These are phyloP conservation scores for Drosophila ercepeae DNA, from an alignment of 1,140 invertebrate species.

Conservation along the genomic window DNA sequence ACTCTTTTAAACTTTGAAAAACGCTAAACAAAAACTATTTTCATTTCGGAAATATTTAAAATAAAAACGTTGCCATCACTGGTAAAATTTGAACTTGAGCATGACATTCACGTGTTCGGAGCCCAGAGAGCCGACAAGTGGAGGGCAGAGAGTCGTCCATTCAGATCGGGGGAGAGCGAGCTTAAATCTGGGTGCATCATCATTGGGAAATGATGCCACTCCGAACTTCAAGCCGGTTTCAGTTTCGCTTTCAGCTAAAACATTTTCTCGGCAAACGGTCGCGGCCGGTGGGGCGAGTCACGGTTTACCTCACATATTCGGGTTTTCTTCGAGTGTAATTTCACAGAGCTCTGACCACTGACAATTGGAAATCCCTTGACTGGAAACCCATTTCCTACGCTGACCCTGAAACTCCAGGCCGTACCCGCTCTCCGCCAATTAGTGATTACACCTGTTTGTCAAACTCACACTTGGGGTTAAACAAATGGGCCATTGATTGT, in stretches of 20 bases:
- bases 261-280: slow-evolving; percentile 38
- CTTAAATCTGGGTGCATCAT: slow-evolving; percentile 47
- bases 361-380: slow-evolving; percentile 21
- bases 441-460: slow-evolving; percentile 48
- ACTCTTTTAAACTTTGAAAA: no score
- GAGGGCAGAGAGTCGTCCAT: neutral
- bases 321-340: slow-evolving; percentile 49
- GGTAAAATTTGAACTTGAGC: slow-evolving; percentile 58
- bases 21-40: neutral
- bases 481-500: neutral
- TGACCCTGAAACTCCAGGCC: slow-evolving; percentile 69
- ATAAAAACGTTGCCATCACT: slow-evolving; percentile 4
- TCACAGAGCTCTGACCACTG: slow-evolving; percentile 24
- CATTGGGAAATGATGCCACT: slow-evolving; percentile 64
- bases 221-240: slow-evolving; percentile 69
- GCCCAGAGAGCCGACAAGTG: neutral
- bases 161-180: slow-evolving; percentile 1
- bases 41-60: neutral
- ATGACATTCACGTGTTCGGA: slow-evolving; percentile 63
- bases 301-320: slow-evolving; percentile 11
- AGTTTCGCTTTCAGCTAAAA: slow-evolving; percentile 40
- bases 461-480: slow-evolving; percentile 21
- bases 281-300: neutral
- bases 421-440: slow-evolving; percentile 63
- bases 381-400: slow-evolving; percentile 31